phyloP scores from a whole-genome alignment of 2,113 vertebrate species.

The Bettongia penicillata region DNA sequence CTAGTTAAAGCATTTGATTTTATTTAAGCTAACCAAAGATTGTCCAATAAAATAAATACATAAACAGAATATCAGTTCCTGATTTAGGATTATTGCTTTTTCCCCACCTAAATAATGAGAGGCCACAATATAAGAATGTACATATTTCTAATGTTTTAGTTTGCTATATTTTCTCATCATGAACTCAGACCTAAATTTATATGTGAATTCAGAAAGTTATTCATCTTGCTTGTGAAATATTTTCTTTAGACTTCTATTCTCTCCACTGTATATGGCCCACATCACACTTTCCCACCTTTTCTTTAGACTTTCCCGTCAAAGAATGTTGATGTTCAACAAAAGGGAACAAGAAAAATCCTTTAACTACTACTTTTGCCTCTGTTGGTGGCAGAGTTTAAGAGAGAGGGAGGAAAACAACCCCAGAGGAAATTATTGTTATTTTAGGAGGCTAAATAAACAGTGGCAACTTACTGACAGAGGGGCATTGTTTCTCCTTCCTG shows the following conservation, averaged over 20 bases:
- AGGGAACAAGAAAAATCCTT: neutral
- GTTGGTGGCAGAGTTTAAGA: neutral
- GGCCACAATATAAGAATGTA: neutral
- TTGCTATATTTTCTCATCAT: neutral
- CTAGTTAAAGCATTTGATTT: neutral
- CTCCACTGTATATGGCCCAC: neutral
- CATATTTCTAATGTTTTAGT: neutral
- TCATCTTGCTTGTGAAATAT: neutral
- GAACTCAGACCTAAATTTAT: neutral
- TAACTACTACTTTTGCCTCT: neutral
- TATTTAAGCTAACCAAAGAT: neutral
- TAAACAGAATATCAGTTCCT: neutral
- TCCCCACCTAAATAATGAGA: neutral
- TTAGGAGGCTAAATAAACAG: conserved; percentile 56
- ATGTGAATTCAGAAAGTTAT: neutral
- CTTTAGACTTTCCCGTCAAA: neutral
- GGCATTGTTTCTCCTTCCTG: conserved; percentile 40
- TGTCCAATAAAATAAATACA: neutral
- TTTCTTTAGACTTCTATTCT: neutral
- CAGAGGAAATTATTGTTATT: neutral
- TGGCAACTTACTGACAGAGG: conserved; percentile 21
- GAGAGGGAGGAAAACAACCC: neutral
- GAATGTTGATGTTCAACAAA: neutral
- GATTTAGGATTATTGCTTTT: neutral
- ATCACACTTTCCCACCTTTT: neutral